phyloP scores from a whole-genome alignment of 2,888 invertebrate species.

The Drosophila prostipennis region DNA sequence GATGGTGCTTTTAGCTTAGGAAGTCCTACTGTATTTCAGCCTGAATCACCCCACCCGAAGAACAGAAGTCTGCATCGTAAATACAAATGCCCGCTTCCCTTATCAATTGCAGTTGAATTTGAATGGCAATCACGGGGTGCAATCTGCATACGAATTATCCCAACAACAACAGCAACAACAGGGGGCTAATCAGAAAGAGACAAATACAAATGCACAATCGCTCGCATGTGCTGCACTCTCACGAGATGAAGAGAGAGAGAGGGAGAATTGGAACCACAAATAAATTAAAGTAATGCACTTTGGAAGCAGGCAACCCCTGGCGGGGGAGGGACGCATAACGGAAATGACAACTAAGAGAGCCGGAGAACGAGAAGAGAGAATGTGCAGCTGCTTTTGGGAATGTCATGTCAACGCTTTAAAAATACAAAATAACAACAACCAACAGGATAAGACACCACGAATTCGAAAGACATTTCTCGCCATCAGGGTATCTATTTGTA shows the following conservation, averaged over 20 bases:
- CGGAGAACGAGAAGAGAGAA: conserved; percentile 3
- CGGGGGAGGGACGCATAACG: conserved; percentile 46
- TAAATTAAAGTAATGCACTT: conserved; percentile 54
- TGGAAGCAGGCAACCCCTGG: conserved; percentile 53
- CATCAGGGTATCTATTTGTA: not conserved
- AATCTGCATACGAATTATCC: conserved; percentile 38
- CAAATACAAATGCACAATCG: not conserved
- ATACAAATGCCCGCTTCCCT: conserved; percentile 8
- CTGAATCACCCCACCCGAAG: not conserved
- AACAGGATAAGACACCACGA: conserved; percentile 22
- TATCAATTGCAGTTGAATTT: conserved; percentile 48
- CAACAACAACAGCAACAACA: conserved; percentile 16
- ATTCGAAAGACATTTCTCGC: not conserved
- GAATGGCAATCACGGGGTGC: conserved; percentile 20
- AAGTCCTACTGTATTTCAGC: not conserved
- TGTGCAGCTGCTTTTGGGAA: conserved; percentile 56
- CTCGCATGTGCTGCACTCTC: conserved; percentile 6
- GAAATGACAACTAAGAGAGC: conserved; percentile 62
- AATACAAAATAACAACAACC: conserved; percentile 71
- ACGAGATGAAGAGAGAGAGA: not conserved
- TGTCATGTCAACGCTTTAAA: conserved; percentile 51
- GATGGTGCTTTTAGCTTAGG: not conserved
- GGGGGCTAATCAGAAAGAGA: conserved; percentile 20
- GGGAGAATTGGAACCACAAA: conserved; percentile 49
- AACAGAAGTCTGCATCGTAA: conserved; percentile 1